Evolutionary conservation across 2,113 vertebrate genomes (phyloP).

Genomic region (Otis tarda): DNA sequence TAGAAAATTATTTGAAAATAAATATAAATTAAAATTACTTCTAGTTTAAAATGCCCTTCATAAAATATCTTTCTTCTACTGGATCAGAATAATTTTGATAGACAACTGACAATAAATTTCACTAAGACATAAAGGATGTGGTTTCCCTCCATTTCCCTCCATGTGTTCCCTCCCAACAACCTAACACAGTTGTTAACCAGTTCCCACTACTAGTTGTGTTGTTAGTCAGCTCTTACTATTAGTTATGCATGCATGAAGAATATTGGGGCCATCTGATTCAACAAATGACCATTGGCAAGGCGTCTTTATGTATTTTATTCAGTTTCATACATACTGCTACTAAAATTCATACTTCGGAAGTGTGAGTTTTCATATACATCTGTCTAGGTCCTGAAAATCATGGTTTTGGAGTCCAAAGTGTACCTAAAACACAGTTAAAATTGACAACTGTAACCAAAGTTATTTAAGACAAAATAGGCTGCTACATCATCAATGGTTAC

Average conservation of each 20-base stretch:
- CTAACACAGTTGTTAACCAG: not conserved
- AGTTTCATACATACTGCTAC: not conserved
- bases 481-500: not conserved
- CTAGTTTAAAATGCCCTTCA: not conserved
- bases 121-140: not conserved
- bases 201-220: not conserved
- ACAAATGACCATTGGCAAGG: not conserved
- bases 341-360: not conserved
- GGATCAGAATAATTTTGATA: not conserved
- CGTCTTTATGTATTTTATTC: not conserved
- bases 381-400: not conserved
- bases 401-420: not conserved
- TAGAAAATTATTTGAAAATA: not conserved
- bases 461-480: not conserved
- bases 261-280: not conserved
- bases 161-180: too few species aligned
- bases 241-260: fast-evolving
- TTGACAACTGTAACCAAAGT: not conserved
- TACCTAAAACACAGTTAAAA: not conserved
- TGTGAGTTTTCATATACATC: not conserved
- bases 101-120: not conserved
- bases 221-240: not conserved
- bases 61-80: not conserved
- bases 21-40: not conserved
- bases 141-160: fast-evolving